Evolutionary conservation across 2,797 vertebrate genomes (phyloP).

Genomic region (Hafferia zeledoni): DNA sequence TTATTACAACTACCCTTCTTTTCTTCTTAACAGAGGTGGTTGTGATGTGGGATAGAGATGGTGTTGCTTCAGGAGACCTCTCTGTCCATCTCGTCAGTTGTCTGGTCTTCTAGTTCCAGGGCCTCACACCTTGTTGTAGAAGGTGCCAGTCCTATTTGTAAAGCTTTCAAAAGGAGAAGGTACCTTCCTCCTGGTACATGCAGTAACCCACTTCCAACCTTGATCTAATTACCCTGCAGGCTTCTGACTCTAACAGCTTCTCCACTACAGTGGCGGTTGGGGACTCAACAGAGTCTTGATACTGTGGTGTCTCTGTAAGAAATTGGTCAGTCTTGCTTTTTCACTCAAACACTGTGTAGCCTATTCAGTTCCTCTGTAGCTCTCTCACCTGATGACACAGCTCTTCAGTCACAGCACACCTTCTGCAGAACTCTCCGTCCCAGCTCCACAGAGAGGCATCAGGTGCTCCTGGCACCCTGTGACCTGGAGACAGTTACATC

Average conservation of each 20-base stretch:
- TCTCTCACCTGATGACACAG: rapidly evolving
- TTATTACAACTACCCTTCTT: neutral
- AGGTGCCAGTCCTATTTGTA: neutral
- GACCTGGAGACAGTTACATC: neutral
- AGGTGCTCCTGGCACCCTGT: neutral
- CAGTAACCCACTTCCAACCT: neutral
- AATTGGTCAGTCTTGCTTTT: neutral
- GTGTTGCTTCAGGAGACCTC: neutral
- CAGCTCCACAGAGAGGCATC: neutral
- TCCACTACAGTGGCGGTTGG: neutral
- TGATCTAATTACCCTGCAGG: neutral
- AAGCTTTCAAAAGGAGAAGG: neutral
- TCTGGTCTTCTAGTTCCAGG: neutral
- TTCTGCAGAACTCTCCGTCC: neutral
- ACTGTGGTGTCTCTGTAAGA: neutral
- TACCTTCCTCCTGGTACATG: neutral
- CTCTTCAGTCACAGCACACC: neutral
- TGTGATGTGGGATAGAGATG: neutral
- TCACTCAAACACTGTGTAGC: neutral
- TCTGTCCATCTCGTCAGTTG: neutral
- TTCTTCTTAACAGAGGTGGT: neutral
- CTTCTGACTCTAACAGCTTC: neutral
- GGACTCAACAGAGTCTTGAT: neutral
- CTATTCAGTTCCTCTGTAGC: neutral
- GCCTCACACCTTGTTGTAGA: neutral